phyloP scores from a whole-genome alignment of 2,888 invertebrate genomes.

The Linnaemya vulpina region DNA sequence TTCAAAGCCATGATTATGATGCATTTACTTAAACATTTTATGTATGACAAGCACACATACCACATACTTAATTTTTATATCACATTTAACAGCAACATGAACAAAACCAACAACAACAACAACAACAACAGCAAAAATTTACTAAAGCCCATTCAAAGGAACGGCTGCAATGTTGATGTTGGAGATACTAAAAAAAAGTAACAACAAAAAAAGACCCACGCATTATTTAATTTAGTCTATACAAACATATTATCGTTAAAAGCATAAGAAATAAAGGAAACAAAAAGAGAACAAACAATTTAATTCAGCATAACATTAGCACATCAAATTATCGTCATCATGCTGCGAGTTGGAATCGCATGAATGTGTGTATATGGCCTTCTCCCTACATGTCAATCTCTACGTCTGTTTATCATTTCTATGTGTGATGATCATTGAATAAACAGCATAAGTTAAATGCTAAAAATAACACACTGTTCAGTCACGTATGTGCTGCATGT shows the following conservation, averaged over 20 bases:
- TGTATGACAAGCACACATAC: conserved; percentile 66
- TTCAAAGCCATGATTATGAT: conserved; percentile 68
- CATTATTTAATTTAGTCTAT: conserved; percentile 72
- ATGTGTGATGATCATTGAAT: conserved; percentile 56
- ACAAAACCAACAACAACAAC: conserved; percentile 23
- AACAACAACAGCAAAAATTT: conserved; percentile 16
- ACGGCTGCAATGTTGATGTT: conserved; percentile 56
- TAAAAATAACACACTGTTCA: conserved; percentile 39
- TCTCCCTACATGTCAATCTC: conserved; percentile 28
- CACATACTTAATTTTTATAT: conserved; percentile 59
- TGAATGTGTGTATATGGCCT: conserved; percentile 31
- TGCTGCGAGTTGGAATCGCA: conserved; percentile 18
- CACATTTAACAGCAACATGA: conserved; percentile 63
- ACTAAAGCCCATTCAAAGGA: conserved; percentile 47
- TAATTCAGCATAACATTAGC: conserved; percentile 72
- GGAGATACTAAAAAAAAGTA: conserved; percentile 27
- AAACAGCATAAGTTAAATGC: conserved; percentile 43
- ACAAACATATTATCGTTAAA: conserved; percentile 47
- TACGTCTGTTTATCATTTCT: conserved; percentile 28
- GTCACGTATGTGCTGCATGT: background rate
- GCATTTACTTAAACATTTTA: conserved; percentile 71
- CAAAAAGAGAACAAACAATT: conserved; percentile 61
- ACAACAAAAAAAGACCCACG: conserved; percentile 61
- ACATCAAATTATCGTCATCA: conserved; percentile 72
- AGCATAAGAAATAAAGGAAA: background rate